Conservation (phyloP, 2,797 vertebrate genomes). For the Liparis tanakae region DNA sequence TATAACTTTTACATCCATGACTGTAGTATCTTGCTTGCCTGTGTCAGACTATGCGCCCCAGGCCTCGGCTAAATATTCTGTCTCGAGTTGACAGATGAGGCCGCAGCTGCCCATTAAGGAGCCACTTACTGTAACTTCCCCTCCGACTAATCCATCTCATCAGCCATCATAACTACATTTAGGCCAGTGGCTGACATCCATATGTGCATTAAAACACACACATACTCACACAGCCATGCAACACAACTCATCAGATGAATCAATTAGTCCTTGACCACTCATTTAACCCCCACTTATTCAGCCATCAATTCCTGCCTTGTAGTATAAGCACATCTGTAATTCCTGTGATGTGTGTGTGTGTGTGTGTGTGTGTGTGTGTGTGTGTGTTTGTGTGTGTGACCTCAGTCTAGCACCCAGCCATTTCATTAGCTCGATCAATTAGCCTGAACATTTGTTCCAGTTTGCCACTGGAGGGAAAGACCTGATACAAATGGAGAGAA, state of each 20-base stretch:
- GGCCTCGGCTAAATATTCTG: slow-evolving; percentile 37
- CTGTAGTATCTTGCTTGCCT: background rate
- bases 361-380: slow-evolving; percentile 15
- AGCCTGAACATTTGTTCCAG: slow-evolving; percentile 62
- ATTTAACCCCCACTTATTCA: slow-evolving; percentile 56
- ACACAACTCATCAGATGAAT: slow-evolving; percentile 50
- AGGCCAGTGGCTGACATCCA: slow-evolving; percentile 40
- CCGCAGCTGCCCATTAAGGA: slow-evolving; percentile 73
- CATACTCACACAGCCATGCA: slow-evolving; percentile 18
- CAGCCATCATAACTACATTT: slow-evolving; percentile 49
- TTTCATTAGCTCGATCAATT: slow-evolving; percentile 70
- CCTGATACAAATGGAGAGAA: slow-evolving; percentile 52
- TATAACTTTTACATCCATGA: slow-evolving; percentile 1
- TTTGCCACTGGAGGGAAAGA: slow-evolving; percentile 42
- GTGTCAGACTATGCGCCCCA: background rate
- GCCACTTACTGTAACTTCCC: slow-evolving; percentile 66
- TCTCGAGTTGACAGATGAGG: slow-evolving; percentile 63
- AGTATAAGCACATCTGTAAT: slow-evolving; percentile 41
- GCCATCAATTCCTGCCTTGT: slow-evolving; percentile 43
- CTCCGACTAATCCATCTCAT: slow-evolving; percentile 66
- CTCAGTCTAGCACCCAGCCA: slow-evolving; percentile 21
- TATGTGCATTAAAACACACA: slow-evolving; percentile 35
- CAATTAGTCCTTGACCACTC: slow-evolving; percentile 62
- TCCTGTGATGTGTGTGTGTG: background rate
- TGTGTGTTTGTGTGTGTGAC: slow-evolving; percentile 32